Percentiles rank a stretch among this genome's conserved stretches.
phyloP scores from a whole-genome alignment of 2,888 invertebrate species.

The Dascillus cervinus region DNA sequence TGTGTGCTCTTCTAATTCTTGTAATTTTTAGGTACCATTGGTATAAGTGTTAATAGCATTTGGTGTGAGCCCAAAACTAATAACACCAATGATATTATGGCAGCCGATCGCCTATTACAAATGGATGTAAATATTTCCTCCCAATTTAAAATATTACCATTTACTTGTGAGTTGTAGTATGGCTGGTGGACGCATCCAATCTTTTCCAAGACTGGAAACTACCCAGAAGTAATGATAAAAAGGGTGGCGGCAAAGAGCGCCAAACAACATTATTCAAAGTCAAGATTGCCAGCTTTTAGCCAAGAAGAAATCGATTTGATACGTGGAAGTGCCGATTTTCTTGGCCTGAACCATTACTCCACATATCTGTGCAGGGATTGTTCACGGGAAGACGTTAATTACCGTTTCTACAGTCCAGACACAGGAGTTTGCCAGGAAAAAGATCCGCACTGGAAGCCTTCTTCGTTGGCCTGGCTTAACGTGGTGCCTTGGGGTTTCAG shows the following conservation, averaged over 20 bases:
- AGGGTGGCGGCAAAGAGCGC: slow-evolving; percentile 40
- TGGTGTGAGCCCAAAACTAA: slow-evolving; percentile 49
- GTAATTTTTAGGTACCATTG: slow-evolving; percentile 49
- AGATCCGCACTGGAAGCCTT: slow-evolving; percentile 46
- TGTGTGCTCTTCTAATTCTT: slow-evolving; percentile 20
- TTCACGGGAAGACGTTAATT: slow-evolving; percentile 32
- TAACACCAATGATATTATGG: slow-evolving; percentile 44
- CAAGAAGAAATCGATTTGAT: slow-evolving; percentile 40
- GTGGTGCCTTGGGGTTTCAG: slow-evolving; percentile 54
- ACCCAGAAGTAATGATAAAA: slow-evolving; percentile 45
- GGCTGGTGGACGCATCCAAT: slow-evolving; percentile 46
- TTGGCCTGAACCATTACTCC: slow-evolving; percentile 60
- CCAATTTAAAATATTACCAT: neutral
- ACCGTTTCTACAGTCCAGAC: slow-evolving; percentile 43
- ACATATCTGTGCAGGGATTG: slow-evolving; percentile 38
- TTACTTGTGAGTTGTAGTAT: neutral
- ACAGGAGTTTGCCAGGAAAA: slow-evolving; percentile 36
- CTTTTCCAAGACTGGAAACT: slow-evolving; percentile 44
- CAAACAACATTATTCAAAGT: slow-evolving; percentile 37
- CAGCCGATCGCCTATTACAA: slow-evolving; percentile 48
- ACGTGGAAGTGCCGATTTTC: slow-evolving; percentile 52
- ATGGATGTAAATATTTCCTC: slow-evolving; percentile 42
- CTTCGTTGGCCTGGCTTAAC: slow-evolving; percentile 47
- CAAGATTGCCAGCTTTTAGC: slow-evolving; percentile 44
- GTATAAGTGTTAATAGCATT: slow-evolving; percentile 49